phyloP scores from a whole-genome alignment of 2,113 vertebrate species.

The Oplegnathus fasciatus region DNA sequence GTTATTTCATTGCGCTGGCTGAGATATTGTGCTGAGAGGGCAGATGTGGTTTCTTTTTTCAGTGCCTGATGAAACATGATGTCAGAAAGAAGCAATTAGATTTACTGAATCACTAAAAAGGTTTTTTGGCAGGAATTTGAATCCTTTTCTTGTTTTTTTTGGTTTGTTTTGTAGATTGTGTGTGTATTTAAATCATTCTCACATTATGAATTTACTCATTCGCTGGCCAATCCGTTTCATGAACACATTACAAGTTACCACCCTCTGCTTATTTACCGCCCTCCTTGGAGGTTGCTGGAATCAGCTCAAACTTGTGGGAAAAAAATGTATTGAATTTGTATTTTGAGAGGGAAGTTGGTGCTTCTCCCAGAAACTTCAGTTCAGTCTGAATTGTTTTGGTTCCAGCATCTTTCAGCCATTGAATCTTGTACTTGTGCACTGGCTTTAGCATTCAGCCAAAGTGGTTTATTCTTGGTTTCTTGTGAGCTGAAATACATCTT shows the following conservation, averaged over 20 bases:
- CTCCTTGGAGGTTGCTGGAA: not conserved
- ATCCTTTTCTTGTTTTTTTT: not conserved
- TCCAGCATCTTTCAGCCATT: not conserved
- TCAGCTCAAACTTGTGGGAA: not conserved
- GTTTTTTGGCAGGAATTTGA: not conserved
- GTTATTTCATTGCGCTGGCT: not conserved
- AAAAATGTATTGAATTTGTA: not conserved
- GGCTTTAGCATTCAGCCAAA: not conserved
- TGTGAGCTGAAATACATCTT: not conserved
- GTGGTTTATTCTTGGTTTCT: not conserved
- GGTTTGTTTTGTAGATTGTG: not conserved
- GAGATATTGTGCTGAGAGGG: constrained; percentile 7
- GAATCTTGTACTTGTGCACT: not conserved
- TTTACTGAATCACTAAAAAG: not conserved
- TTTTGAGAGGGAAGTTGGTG: not conserved
- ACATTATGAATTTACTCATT: not conserved
- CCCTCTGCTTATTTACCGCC: not conserved
- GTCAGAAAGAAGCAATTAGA: constrained; percentile 17
- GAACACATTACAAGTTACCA: not conserved
- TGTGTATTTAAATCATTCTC: not conserved
- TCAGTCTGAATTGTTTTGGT: not conserved
- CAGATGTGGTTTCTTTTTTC: constrained; percentile 4
- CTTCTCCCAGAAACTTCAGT: not conserved
- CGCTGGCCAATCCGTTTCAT: not conserved
- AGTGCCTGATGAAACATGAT: constrained; percentile 24